Conservation (phyloP, 2,113 vertebrate species). For the Neodon shergylaensis region DNA sequence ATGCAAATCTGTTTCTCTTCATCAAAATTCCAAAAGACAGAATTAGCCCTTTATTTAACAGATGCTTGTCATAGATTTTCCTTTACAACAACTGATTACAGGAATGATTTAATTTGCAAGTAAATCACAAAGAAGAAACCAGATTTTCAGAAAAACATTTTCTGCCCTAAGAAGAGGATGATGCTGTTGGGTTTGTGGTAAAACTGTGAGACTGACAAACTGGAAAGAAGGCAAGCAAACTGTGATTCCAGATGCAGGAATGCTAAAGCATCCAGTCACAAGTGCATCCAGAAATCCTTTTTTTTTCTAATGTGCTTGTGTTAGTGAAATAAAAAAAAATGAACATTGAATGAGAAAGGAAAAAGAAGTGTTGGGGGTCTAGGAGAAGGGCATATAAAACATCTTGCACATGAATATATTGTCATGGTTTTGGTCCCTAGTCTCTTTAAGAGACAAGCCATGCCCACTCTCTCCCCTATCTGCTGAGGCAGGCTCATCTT, state of each 20-base stretch:
- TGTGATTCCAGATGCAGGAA: too few species aligned
- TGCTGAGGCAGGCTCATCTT: too few species aligned
- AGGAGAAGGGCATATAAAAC: neutral
- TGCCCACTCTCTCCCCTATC: too few species aligned
- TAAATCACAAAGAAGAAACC: neutral
- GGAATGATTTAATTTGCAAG: neutral
- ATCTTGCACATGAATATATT: neutral
- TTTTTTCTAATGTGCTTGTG: too few species aligned
- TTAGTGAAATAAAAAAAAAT: too few species aligned
- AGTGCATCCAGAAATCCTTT: too few species aligned
- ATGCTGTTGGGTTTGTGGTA: neutral
- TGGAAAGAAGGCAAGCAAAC: too few species aligned
- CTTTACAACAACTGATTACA: neutral
- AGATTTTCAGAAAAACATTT: slow-evolving; percentile 14
- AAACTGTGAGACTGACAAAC: neutral
- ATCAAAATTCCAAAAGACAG: neutral
- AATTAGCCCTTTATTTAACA: neutral
- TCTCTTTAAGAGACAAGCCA: too few species aligned
- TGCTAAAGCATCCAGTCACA: too few species aligned
- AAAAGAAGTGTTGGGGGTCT: neutral
- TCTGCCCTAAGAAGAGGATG: neutral
- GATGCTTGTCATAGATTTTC: neutral
- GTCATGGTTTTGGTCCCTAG: too few species aligned
- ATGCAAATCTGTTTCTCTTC: neutral
- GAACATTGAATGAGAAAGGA: neutral